These are phyloP conservation scores for Panthera leo DNA, from an alignment of 2,113 vertebrate genomes.

Conservation along the genomic window DNA sequence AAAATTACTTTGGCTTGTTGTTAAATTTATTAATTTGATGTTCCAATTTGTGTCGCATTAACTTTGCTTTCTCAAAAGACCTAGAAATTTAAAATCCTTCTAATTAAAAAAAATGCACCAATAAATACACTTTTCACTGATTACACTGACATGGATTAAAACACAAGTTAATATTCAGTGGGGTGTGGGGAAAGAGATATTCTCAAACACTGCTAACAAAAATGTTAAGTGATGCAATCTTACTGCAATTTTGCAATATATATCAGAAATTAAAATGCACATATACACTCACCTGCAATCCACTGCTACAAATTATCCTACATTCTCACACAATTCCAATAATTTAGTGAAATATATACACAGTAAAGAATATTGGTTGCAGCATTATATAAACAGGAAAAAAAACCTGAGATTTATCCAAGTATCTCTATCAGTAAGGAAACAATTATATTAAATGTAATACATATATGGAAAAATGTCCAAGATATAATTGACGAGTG, in stretches of 20 bases:
- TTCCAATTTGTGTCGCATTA: neutral
- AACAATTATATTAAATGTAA: conserved; percentile 5
- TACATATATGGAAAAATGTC: neutral
- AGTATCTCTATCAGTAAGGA: neutral
- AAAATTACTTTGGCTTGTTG: neutral
- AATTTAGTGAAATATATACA: neutral
- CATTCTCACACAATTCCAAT: neutral
- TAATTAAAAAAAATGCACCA: neutral
- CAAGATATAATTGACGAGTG: neutral
- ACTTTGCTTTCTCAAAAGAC: neutral
- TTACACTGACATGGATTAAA: neutral
- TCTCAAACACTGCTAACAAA: neutral
- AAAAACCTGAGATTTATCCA: neutral
- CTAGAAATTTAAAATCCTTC: neutral
- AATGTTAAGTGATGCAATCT: neutral
- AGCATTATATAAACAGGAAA: neutral
- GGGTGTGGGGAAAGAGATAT: neutral
- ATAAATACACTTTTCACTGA: neutral
- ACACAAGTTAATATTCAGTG: neutral
- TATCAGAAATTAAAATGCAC: neutral
- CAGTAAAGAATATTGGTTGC: neutral
- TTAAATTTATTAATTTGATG: neutral
- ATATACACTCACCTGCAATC: neutral
- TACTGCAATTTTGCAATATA: neutral
- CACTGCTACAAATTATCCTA: neutral